phyloP scores from a whole-genome alignment of 2,888 invertebrate genomes.

The Dendrolimus houi region DNA sequence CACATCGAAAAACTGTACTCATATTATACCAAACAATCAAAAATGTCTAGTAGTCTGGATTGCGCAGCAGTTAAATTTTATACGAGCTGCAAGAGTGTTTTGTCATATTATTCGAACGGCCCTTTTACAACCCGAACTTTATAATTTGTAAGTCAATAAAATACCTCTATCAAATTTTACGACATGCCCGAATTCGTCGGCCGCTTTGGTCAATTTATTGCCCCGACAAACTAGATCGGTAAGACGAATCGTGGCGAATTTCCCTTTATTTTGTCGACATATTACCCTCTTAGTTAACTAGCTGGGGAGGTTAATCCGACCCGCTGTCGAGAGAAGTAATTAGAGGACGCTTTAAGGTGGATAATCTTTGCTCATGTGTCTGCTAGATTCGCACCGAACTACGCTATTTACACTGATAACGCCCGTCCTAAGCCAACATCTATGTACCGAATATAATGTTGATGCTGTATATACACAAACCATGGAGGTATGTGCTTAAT shows the following conservation, averaged over 20 bases:
- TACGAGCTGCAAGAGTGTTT: too few species aligned
- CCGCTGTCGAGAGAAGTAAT: constrained; percentile 16
- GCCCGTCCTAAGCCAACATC: not conserved
- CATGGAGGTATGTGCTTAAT: too few species aligned
- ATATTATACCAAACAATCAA: too few species aligned
- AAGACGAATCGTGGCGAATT: constrained; percentile 13
- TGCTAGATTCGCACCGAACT: not conserved
- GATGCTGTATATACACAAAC: too few species aligned
- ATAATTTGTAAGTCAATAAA: not conserved
- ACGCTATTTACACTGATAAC: not conserved
- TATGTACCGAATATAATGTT: not conserved
- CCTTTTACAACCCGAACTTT: not conserved
- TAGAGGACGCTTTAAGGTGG: constrained; percentile 16
- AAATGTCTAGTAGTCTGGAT: too few species aligned
- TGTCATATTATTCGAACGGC: too few species aligned
- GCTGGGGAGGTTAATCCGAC: constrained; percentile 21
- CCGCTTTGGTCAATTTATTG: constrained; percentile 3
- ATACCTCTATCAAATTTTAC: not conserved
- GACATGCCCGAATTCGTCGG: not conserved
- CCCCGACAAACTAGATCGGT: constrained; percentile 6
- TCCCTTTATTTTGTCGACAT: constrained; percentile 18
- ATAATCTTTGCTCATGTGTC: constrained; percentile 12
- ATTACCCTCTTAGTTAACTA: constrained; percentile 17
- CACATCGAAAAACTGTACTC: too few species aligned
- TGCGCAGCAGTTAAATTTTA: too few species aligned